Base-by-base conservation (phyloP, 2,888 invertebrate genomes). In the Yponomeuta evonymella region DNA sequence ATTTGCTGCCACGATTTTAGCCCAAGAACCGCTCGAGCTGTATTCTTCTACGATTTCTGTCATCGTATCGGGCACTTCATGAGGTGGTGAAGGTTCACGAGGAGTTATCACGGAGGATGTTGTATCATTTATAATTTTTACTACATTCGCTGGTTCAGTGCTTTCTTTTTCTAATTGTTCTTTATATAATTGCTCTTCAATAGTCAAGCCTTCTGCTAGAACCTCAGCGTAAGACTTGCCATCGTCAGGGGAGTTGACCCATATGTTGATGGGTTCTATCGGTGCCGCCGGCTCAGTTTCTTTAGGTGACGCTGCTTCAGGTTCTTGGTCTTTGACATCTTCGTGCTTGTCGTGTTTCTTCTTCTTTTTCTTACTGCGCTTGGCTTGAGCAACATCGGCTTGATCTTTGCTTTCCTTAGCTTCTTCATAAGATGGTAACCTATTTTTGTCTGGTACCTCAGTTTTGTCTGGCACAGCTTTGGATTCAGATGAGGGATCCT, bases 221-320 rank as follows among this genome's bases (percentile, higher is more conserved):
- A 95, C 93, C 84, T 95, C 94, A 30, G 96, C 96, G 78, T 96
- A 96, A 0, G 95, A 95, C 84, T 95, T 95, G 0, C 93, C 94
- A 74, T 94, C 95, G 64, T 91, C 88, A 69, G 87, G 82, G 62
- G 88, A 75, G 78, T 87, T 89, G n/a, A 83, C 80, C 94, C 94
- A 94, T 33, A 93, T 87, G 78, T 93, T 93, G 29, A 80, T 72
- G 66, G 80, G 76, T 3, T 68, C 68, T 11, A 29, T 2, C 1
- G 48, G 48, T 23, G 66, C 36, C 43, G 68, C 29, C 67, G 74
- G 36, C 73, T 80, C 79, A 36, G 64, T 10, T 9, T 30, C 11
- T 36, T 30, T 33, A 11, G 43, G n/a, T 64, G 64, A 30, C 4
- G n/a, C 2, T 67, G 36, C 83, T 81, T 74, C 81, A 83, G 74